These are phyloP conservation scores for Drosophila arizonae DNA, from an alignment of 1,140 invertebrate genomes.

Conservation along the genomic window DNA sequence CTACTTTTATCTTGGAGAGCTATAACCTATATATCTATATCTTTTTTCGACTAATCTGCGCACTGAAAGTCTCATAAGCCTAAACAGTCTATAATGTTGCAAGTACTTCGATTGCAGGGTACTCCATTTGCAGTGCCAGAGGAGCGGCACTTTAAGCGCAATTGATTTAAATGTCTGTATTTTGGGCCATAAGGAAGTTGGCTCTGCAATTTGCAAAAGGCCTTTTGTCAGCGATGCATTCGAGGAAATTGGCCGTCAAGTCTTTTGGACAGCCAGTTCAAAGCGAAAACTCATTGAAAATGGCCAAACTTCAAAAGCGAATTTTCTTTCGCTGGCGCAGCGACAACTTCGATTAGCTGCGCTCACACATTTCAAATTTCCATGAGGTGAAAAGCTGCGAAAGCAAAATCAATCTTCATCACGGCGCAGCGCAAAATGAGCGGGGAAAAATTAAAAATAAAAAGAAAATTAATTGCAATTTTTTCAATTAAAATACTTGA, in stretches of 20 bases:
- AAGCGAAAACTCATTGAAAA: conserved; percentile 51
- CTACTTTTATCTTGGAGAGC: too few species aligned
- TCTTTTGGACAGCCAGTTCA: conserved; percentile 45
- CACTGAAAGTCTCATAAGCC: too few species aligned
- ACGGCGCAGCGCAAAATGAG: conserved; percentile 29
- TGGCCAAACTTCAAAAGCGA: conserved; percentile 66
- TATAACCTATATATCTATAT: background rate
- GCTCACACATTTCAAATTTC: conserved; percentile 35
- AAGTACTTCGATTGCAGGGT: background rate
- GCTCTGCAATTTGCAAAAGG: conserved; percentile 10
- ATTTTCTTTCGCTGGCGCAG: conserved; percentile 48
- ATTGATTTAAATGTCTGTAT: conserved; percentile 42
- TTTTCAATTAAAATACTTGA: conserved; percentile 57
- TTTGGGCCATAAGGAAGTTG: conserved; percentile 29
- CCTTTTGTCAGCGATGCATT: conserved; percentile 22
- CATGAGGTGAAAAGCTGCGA: conserved; percentile 5
- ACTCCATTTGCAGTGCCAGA: background rate
- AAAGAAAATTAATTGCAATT: conserved; percentile 55
- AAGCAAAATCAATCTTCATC: conserved; percentile 73
- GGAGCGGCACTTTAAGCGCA: conserved; percentile 16
- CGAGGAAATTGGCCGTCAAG: conserved; percentile 26
- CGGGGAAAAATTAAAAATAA: conserved; percentile 40
- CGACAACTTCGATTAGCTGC: conserved; percentile 68
- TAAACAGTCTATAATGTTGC: background rate
- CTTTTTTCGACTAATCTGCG: background rate